These are phyloP conservation scores for Pycnomerus fuliginosus DNA, from an alignment of 2,888 invertebrate genomes.

Conservation along the genomic window DNA sequence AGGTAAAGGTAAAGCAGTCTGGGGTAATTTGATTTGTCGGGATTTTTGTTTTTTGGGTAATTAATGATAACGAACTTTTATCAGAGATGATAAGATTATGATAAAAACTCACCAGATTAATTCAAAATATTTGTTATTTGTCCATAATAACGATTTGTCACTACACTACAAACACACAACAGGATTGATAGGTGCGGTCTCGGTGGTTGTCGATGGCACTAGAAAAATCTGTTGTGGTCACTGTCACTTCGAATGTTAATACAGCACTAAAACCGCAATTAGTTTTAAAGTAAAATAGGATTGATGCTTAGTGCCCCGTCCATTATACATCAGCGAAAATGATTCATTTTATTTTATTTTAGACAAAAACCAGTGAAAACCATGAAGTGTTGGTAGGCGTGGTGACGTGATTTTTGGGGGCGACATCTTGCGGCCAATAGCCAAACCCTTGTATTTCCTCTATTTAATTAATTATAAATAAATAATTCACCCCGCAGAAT, in stretches of 20 bases:
- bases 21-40: too few species aligned
- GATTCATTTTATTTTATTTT: slow-evolving; percentile 36
- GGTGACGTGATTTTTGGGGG: slow-evolving; percentile 4
- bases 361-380: slow-evolving; percentile 14
- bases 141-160: slow-evolving; percentile 47
- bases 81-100: slow-evolving; percentile 1
- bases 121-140: slow-evolving; percentile 38
- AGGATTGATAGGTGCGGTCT: slow-evolving; percentile 51
- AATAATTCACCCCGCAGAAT: too few species aligned
- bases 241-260: not conserved
- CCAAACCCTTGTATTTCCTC: too few species aligned
- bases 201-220: slow-evolving; percentile 33
- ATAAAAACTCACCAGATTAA: slow-evolving; percentile 41
- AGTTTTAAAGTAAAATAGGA: not conserved
- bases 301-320: too few species aligned
- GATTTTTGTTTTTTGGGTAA: not conserved
- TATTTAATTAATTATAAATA: too few species aligned
- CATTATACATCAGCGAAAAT: slow-evolving; percentile 27
- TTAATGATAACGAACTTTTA: not conserved
- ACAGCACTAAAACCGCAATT: not conserved
- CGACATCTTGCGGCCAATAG: slow-evolving; percentile 7
- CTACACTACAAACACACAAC: slow-evolving; percentile 44
- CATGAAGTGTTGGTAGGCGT: slow-evolving; percentile 17
- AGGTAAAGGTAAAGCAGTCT: too few species aligned
- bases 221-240: not conserved